These are phyloP conservation scores for Polydrusus pterygomalis DNA, from an alignment of 2,888 invertebrate genomes.

Conservation along the genomic window DNA sequence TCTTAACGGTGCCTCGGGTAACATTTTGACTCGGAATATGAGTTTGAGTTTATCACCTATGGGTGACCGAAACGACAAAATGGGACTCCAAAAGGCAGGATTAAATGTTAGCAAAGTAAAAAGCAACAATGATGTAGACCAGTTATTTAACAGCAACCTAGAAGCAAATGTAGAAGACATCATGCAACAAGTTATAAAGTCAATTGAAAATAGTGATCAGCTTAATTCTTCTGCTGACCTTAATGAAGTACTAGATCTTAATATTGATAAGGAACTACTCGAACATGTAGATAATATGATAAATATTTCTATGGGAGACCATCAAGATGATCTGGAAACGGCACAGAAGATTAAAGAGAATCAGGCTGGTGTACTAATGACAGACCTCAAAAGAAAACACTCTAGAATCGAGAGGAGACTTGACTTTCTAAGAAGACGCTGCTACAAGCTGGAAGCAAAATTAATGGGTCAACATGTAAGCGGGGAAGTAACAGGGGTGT, in stretches of 20 bases:
- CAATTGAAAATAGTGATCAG: conserved; percentile 78
- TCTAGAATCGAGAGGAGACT: conserved; percentile 80
- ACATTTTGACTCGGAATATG: conserved; percentile 65
- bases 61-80: conserved; percentile 74
- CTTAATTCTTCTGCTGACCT: conserved; percentile 64
- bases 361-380: conserved; percentile 74
- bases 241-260: conserved; percentile 66
- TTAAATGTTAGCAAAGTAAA: conserved; percentile 71
- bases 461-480: conserved; percentile 85
- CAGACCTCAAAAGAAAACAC: conserved; percentile 74
- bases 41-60: conserved; percentile 75
- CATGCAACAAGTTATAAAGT: conserved; percentile 82
- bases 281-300: conserved; percentile 74
- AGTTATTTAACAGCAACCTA: conserved; percentile 77
- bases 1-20: conserved; percentile 65
- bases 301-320: conserved; percentile 73
- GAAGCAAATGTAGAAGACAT: conserved; percentile 78
- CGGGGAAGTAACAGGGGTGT: conserved; percentile 85
- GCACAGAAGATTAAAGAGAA: conserved; percentile 69
- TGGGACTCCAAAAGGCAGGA: conserved; percentile 75
- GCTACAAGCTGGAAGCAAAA: conserved; percentile 85
- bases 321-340: conserved; percentile 70
- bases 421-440: conserved; percentile 82
- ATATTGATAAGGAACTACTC: conserved; percentile 70
- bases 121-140: conserved; percentile 76